phyloP scores from a whole-genome alignment of 2,888 invertebrate genomes.

The Ryuthela nishihirai region DNA sequence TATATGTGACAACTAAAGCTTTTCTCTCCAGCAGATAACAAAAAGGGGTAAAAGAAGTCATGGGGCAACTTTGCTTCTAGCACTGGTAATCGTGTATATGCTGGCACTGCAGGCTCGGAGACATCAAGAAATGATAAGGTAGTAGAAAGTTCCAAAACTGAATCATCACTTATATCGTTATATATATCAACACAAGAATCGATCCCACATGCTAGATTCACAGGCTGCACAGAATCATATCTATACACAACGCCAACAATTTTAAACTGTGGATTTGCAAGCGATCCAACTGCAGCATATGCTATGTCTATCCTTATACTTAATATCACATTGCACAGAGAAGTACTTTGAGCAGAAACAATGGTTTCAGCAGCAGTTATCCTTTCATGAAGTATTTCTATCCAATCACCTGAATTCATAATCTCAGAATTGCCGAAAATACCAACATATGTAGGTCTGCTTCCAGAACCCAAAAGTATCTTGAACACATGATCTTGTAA shows the following conservation, averaged over 20 bases:
- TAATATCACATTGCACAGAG: constrained; percentile 41
- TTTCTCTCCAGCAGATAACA: too few relatives aligned
- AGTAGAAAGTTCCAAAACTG: constrained; percentile 48
- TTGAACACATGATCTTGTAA: constrained; percentile 5
- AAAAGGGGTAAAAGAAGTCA: constrained; percentile 70
- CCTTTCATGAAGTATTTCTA: constrained; percentile 20
- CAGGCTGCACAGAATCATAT: constrained; percentile 43
- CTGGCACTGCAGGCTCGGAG: constrained; percentile 54
- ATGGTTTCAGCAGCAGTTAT: not conserved
- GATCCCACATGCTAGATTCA: not conserved
- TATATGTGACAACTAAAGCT: too few relatives aligned
- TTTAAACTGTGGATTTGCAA: constrained; percentile 54
- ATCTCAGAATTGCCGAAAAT: constrained; percentile 32
- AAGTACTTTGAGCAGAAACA: not conserved
- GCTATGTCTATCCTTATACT: constrained; percentile 51
- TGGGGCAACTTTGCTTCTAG: constrained; percentile 64
- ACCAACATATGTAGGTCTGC: constrained; percentile 15
- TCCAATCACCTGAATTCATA: constrained; percentile 23
- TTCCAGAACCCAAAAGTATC: constrained; percentile 8
- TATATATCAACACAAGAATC: constrained; percentile 1
- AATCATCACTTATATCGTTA: constrained; percentile 24
- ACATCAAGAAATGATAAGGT: constrained; percentile 56
- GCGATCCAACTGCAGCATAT: constrained; percentile 55
- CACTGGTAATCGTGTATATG: constrained; percentile 61
- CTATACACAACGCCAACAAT: constrained; percentile 50